These are phyloP conservation scores for Eolophus roseicapilla DNA, from an alignment of 2,113 vertebrate species.

Conservation along the genomic window DNA sequence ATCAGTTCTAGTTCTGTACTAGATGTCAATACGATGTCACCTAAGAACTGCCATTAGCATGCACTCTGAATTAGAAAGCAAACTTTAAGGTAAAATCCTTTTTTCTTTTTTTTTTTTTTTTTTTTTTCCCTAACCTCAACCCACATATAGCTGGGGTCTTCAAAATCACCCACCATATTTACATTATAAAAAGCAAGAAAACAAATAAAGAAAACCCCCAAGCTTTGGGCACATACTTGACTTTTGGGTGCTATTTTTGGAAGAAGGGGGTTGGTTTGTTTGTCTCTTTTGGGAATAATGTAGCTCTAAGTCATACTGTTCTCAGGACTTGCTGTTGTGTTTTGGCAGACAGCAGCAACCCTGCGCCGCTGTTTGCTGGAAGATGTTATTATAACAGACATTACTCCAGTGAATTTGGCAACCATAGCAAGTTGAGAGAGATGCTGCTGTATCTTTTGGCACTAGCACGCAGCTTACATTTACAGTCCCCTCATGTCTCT, in stretches of 20 bases:
- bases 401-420: conserved; percentile 60
- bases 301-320: not conserved
- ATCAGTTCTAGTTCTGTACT: not conserved
- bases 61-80: not conserved
- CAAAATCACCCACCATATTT: not conserved
- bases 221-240: not conserved
- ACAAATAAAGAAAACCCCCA: not conserved
- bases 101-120: too few species aligned
- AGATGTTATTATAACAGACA: conserved; percentile 63
- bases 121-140: not conserved
- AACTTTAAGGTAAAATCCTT: not conserved
- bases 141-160: not conserved
- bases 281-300: not conserved
- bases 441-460: conserved; percentile 61
- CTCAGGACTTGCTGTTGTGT: not conserved
- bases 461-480: conserved; percentile 29
- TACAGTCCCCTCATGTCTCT: conserved; percentile 3
- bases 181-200: not conserved
- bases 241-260: not conserved
- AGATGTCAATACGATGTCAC: rapidly evolving
- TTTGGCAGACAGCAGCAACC: conserved; percentile 9
- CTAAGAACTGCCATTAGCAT: not conserved
- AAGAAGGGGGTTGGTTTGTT: rapidly evolving
- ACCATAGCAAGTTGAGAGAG: conserved; percentile 13
- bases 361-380: conserved; percentile 12